Conservation (phyloP, 2,888 invertebrate genomes). For the Pedicia rivosa region DNA sequence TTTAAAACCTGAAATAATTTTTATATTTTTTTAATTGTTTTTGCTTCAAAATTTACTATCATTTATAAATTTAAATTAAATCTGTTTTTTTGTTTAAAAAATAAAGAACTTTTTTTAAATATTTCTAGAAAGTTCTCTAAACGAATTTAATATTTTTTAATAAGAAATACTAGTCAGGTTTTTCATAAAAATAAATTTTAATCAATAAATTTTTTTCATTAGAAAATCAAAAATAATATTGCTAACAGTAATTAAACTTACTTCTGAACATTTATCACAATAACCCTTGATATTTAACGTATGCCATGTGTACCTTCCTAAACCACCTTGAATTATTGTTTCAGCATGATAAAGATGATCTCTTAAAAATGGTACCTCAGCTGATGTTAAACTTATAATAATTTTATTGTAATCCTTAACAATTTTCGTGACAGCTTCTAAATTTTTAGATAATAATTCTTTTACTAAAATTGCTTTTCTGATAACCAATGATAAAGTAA, state of each 20-base stretch:
- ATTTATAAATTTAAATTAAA: no score
- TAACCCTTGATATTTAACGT: slow-evolving; percentile 69
- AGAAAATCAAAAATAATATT: not conserved
- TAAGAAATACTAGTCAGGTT: no score
- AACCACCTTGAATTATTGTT: slow-evolving; percentile 60
- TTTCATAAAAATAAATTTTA: not conserved
- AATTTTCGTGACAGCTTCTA: slow-evolving; percentile 41
- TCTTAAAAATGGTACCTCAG: slow-evolving; percentile 57
- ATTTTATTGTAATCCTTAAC: slow-evolving; percentile 48
- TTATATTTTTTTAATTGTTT: not conserved
- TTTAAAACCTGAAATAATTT: slow-evolving; percentile 29
- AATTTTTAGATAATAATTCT: slow-evolving; percentile 40
- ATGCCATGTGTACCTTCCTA: slow-evolving; percentile 72
- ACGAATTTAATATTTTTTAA: no score
- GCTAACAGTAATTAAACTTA: not conserved
- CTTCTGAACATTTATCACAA: slow-evolving; percentile 36
- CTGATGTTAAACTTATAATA: slow-evolving; percentile 44
- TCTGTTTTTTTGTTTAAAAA: no score
- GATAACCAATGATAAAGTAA: slow-evolving; percentile 34
- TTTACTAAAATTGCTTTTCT: slow-evolving; percentile 36
- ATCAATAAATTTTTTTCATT: not conserved
- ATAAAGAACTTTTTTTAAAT: no score
- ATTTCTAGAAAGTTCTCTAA: no score
- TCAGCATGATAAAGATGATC: slow-evolving; percentile 54
- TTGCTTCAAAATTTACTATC: no score